phyloP scores from a whole-genome alignment of 2,113 vertebrate genomes.

The Cairina moschata region DNA sequence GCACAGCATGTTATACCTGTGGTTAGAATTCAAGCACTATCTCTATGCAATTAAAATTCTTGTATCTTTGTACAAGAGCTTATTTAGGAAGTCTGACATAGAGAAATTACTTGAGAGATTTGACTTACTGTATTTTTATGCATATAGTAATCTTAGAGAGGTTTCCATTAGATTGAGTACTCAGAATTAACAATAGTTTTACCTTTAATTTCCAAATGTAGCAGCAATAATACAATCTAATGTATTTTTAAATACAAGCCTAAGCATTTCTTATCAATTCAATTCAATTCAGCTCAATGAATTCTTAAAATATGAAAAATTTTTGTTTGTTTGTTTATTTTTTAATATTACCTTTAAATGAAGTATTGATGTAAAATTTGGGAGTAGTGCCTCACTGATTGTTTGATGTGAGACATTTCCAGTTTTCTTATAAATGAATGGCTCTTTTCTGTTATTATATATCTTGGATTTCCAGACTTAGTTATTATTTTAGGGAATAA shows the following conservation, averaged over 20 bases:
- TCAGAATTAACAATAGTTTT: neutral
- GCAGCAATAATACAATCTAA: neutral
- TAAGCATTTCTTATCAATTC: neutral
- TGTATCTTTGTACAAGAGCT: neutral
- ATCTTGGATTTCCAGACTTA: neutral
- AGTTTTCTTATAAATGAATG: neutral
- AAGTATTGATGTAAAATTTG: neutral
- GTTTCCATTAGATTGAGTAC: neutral
- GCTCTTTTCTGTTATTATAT: neutral
- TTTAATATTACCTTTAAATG: neutral
- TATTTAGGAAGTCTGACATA: neutral
- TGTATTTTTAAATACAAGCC: neutral
- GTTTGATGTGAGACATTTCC: neutral
- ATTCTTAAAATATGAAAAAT: neutral
- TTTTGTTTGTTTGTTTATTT: neutral
- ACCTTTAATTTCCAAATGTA: neutral
- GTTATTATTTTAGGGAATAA: neutral
- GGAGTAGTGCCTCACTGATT: neutral
- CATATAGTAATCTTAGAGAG: neutral
- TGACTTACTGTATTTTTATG: neutral
- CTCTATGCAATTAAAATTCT: constrained; percentile 16
- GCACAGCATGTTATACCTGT: neutral
- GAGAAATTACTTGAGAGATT: neutral
- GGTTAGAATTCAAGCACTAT: constrained; percentile 28
- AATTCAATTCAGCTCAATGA: neutral